Percentiles rank a stretch among this genome's conserved stretches.
Evolutionary conservation across 2,888 invertebrate species (phyloP).

Genomic region (Merodon equestris): DNA sequence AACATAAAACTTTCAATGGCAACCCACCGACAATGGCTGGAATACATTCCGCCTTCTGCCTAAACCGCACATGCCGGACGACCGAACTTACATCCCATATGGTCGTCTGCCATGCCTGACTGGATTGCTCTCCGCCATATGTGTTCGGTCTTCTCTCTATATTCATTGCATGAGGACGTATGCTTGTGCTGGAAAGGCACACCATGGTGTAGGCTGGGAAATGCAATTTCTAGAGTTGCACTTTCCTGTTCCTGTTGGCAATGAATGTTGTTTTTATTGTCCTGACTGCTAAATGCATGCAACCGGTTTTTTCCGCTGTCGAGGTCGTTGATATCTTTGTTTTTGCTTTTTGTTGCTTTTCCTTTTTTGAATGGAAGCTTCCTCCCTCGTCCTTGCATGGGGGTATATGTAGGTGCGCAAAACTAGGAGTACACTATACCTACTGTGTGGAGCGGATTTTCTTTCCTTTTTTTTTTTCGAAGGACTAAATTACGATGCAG

Average conservation of each 20-base stretch:
- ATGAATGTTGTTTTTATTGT: constrained; percentile 52
- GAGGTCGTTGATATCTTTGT: constrained; percentile 60
- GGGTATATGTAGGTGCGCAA: constrained; percentile 38
- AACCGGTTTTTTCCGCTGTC: constrained; percentile 41
- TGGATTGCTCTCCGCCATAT: background rate
- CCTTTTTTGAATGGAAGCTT: constrained; percentile 14
- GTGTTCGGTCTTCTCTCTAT: background rate
- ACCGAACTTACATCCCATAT: constrained; percentile 26
- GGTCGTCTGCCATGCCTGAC: constrained; percentile 15
- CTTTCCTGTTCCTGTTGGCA: constrained; percentile 60
- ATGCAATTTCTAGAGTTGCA: constrained; percentile 59
- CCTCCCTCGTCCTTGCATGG: constrained; percentile 36
- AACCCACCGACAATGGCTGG: constrained; percentile 38
- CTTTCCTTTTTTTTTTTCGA: constrained; percentile 18
- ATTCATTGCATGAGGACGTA: too few relatives aligned
- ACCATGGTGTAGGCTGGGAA: constrained; percentile 35
- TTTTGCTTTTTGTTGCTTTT: constrained; percentile 21
- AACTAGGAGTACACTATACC: constrained; percentile 19
- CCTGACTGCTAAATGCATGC: constrained; percentile 52
- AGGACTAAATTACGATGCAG: constrained; percentile 52
- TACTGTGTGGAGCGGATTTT: background rate
- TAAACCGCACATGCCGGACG: constrained; percentile 5
- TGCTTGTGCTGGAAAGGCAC: constrained; percentile 4
- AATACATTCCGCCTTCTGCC: constrained; percentile 26
- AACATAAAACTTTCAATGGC: constrained; percentile 61